Percentiles rank a stretch among this genome's conserved stretches.
Evolutionary conservation across 2,888 invertebrate species (phyloP).

Genomic region (Fragum sueziense): DNA sequence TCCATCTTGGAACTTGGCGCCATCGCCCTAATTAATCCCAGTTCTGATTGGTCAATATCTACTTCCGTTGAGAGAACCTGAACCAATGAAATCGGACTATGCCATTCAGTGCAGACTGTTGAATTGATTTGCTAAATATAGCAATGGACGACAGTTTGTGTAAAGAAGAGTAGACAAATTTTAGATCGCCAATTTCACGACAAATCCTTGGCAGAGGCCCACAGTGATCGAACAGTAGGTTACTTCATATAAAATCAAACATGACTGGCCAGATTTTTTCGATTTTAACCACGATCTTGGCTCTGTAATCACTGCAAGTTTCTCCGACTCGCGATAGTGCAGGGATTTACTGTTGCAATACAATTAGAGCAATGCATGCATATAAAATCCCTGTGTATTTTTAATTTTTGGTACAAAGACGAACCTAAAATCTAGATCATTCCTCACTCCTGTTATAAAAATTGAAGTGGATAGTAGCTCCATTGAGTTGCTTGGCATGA

Average conservation of each 20-base stretch:
- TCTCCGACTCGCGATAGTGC: background rate
- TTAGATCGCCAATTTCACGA: conserved; percentile 41
- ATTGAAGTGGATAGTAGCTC: too few relatives aligned
- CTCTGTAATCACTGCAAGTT: background rate
- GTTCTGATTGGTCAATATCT: conserved; percentile 56
- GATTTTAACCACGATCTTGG: background rate
- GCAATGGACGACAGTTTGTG: conserved; percentile 73
- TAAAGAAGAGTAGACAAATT: conserved; percentile 59
- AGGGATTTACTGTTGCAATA: conserved; percentile 35
- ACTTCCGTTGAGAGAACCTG: conserved; percentile 21
- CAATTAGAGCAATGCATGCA: conserved; percentile 36
- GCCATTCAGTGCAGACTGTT: conserved; percentile 67
- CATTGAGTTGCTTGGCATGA: too few relatives aligned
- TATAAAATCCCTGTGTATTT: conserved; percentile 20
- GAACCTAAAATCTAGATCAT: too few relatives aligned
- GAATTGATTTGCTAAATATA: conserved; percentile 74
- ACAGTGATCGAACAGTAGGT: conserved; percentile 26
- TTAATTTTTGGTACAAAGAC: too few relatives aligned
- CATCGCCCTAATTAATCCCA: conserved; percentile 47
- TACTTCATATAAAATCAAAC: background rate
- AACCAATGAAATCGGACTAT: conserved; percentile 63
- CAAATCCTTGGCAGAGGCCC: conserved; percentile 15
- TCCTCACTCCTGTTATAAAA: too few relatives aligned
- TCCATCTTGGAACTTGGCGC: conserved; percentile 65
- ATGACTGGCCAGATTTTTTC: background rate